These are phyloP conservation scores for Drosophila melanosoma DNA, from an alignment of 2,888 invertebrate genomes.

Conservation along the genomic window DNA sequence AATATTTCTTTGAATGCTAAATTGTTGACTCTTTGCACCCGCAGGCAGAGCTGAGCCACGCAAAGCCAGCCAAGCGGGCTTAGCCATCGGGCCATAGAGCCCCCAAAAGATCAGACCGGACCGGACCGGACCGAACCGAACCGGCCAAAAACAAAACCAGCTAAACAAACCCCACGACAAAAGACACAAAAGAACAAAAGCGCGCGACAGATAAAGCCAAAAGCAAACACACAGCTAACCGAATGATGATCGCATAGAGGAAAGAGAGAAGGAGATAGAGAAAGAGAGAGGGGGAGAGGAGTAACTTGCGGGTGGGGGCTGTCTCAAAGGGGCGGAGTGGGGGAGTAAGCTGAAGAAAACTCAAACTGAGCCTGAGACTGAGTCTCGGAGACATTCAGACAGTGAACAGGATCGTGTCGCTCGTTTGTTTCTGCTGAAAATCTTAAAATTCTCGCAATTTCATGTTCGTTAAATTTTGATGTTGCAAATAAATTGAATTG, in stretches of 20 bases:
- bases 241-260: constrained; percentile 34
- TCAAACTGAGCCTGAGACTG: constrained; percentile 28
- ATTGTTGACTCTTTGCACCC: constrained; percentile 78
- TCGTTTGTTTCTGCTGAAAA: constrained; percentile 85
- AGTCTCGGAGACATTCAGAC: constrained; percentile 51
- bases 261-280: constrained; percentile 6
- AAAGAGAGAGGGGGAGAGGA: not conserved
- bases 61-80: constrained; percentile 47
- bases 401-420: constrained; percentile 83
- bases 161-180: constrained; percentile 75
- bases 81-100: constrained; percentile 36
- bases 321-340: not conserved
- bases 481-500: constrained; percentile 84
- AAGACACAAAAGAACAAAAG: constrained; percentile 73
- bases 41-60: constrained; percentile 30
- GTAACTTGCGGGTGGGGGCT: constrained; percentile 21
- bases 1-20: constrained; percentile 84
- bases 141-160: constrained; percentile 64
- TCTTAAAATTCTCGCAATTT: constrained; percentile 85
- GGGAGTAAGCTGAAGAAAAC: constrained; percentile 3
- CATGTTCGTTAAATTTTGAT: constrained; percentile 84
- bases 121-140: constrained; percentile 1
- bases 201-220: constrained; percentile 76
- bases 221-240: constrained; percentile 58
- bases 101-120: constrained; percentile 32